These are phyloP conservation scores for Morus bassanus DNA, from an alignment of 2,797 vertebrate species.

Conservation along the genomic window DNA sequence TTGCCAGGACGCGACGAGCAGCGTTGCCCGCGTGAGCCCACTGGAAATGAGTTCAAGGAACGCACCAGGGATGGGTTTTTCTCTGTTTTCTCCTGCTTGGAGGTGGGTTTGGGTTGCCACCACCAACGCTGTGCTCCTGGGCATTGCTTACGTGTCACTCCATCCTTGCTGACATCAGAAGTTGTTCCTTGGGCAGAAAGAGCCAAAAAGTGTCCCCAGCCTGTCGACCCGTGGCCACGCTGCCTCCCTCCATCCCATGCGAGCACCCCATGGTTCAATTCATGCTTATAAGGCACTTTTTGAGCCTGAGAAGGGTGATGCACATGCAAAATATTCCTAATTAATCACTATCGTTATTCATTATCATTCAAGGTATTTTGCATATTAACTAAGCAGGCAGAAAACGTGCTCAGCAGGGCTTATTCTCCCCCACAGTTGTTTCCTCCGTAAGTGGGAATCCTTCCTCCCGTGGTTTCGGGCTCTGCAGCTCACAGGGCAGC, in stretches of 20 bases:
- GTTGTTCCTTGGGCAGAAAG: background rate
- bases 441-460: accelerated
- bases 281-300: background rate
- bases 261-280: background rate
- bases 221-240: background rate
- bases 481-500: background rate
- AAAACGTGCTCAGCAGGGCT: background rate
- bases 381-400: conserved; percentile 10
- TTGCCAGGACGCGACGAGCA: too few relatives aligned
- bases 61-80: accelerated
- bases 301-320: background rate
- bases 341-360: background rate
- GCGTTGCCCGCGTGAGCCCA: accelerated
- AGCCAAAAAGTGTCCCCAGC: background rate
- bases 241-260: background rate
- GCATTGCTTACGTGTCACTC: background rate
- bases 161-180: accelerated
- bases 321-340: background rate
- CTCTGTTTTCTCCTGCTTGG: background rate
- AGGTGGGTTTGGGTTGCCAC: background rate
- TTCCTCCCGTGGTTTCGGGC: background rate
- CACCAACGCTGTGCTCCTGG: background rate
- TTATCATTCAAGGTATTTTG: background rate
- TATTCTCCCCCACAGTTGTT: background rate
- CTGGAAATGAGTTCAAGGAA: background rate